A percentile compares a stretch with the other conserved stretches of the same genome.
These are phyloP conservation scores for Phaethornis superciliosus DNA, from an alignment of 2,113 vertebrate genomes.

Conservation along the genomic window DNA sequence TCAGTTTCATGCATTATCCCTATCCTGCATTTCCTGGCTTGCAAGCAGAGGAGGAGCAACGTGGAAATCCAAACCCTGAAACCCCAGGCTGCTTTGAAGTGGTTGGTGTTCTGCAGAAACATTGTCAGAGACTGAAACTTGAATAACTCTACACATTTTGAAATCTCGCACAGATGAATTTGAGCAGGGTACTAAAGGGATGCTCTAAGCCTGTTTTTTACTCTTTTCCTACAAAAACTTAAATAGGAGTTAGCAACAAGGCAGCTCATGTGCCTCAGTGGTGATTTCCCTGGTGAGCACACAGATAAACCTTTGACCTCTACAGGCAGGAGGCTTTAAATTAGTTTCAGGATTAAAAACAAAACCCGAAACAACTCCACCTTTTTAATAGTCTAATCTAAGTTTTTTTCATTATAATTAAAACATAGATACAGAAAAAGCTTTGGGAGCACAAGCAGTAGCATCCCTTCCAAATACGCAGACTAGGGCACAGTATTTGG, in stretches of 20 bases:
- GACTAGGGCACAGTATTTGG: background rate
- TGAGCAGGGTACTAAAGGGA: background rate
- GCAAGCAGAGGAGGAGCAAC: background rate
- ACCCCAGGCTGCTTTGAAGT: conserved; percentile 28
- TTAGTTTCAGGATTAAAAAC: background rate
- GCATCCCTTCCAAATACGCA: background rate
- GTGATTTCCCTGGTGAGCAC: background rate
- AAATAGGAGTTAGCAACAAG: fast-evolving
- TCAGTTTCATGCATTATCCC: background rate
- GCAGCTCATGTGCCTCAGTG: background rate
- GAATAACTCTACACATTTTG: background rate
- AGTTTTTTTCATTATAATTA: background rate
- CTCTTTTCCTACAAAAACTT: background rate
- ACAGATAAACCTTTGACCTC: background rate
- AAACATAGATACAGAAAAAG: background rate
- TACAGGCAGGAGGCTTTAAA: background rate
- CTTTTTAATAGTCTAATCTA: background rate
- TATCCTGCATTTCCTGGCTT: background rate
- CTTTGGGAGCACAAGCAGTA: background rate
- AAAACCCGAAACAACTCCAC: background rate
- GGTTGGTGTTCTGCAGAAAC: background rate
- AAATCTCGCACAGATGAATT: background rate
- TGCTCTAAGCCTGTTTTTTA: background rate
- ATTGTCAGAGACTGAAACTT: background rate
- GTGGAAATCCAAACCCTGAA: conserved; percentile 2